Conservation (phyloP, 2,888 invertebrate genomes). For the Acleris holmiana region DNA sequence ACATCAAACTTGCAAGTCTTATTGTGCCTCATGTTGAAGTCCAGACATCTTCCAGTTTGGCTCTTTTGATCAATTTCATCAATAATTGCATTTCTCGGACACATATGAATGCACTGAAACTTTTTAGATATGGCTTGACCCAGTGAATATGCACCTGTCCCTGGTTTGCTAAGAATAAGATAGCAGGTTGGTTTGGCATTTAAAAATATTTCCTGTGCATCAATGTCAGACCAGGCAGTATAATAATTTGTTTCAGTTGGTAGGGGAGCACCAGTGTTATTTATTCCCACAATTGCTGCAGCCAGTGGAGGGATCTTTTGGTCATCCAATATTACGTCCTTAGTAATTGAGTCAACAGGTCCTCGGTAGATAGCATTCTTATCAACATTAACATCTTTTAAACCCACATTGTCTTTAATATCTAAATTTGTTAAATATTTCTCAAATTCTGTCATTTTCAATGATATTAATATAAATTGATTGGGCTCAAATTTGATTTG, state of each 20-base stretch:
- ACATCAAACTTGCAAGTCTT: conserved; percentile 77
- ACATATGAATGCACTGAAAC: conserved; percentile 84
- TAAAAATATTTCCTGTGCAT: conserved; percentile 78
- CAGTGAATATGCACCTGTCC: conserved; percentile 75
- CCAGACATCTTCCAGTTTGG: conserved; percentile 82
- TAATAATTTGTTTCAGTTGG: conserved; percentile 48
- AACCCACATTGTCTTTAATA: conserved; percentile 52
- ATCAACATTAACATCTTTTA: conserved; percentile 49
- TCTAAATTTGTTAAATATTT: conserved; percentile 54
- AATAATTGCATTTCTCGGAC: conserved; percentile 79
- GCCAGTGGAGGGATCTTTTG: conserved; percentile 54
- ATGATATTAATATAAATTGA: conserved; percentile 17
- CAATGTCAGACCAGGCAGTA: conserved; percentile 79
- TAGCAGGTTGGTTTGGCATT: conserved; percentile 82
- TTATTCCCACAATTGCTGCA: conserved; percentile 64
- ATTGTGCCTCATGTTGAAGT: conserved; percentile 83
- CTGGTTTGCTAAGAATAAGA: conserved; percentile 85
- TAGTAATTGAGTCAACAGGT: conserved; percentile 45
- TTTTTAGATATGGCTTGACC: conserved; percentile 83
- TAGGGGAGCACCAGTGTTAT: conserved; percentile 66
- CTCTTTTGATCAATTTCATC: conserved; percentile 85
- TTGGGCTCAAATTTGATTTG: conserved; percentile 13
- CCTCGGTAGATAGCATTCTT: conserved; percentile 55
- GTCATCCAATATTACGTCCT: conserved; percentile 38
- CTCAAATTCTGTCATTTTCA: conserved; percentile 54